These are phyloP conservation scores for Pseudopodoces humilis DNA, from an alignment of 2,113 vertebrate species.

Conservation along the genomic window DNA sequence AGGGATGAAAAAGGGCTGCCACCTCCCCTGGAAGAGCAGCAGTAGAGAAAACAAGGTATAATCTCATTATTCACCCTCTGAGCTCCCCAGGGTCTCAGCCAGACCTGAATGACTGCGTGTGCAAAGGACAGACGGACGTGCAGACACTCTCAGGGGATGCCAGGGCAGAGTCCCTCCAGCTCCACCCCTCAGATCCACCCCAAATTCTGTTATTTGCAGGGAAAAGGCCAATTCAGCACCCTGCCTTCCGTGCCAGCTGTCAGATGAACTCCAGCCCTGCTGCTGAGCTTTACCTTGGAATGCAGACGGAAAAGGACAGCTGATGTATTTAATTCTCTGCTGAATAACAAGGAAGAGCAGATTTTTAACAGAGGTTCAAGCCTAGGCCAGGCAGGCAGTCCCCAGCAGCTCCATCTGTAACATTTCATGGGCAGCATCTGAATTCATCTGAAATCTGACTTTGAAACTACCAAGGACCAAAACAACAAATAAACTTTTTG, in stretches of 20 bases:
- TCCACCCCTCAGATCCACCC: background rate
- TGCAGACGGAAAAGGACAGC: background rate
- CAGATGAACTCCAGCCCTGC: background rate
- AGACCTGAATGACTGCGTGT: background rate
- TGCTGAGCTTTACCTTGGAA: background rate
- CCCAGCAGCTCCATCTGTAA: background rate
- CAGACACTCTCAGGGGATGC: rapidly evolving
- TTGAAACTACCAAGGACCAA: background rate
- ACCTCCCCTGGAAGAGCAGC: background rate
- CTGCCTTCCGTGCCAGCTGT: background rate
- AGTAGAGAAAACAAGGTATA: background rate
- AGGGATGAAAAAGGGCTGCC: background rate
- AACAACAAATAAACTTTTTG: background rate
- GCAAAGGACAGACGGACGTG: background rate
- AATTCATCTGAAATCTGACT: background rate
- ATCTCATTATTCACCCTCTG: background rate
- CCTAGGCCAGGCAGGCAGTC: background rate
- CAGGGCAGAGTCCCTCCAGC: background rate
- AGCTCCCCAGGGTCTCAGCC: background rate
- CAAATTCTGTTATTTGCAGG: background rate
- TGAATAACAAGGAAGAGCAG: background rate
- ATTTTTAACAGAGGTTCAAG: background rate
- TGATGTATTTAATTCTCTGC: background rate
- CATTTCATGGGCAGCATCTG: background rate
- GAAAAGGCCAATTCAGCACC: background rate